Percentiles rank a stretch among this genome's conserved stretches.
phyloP scores from a whole-genome alignment of 2,797 vertebrate species.

The Mormyrus hasselquistii region DNA sequence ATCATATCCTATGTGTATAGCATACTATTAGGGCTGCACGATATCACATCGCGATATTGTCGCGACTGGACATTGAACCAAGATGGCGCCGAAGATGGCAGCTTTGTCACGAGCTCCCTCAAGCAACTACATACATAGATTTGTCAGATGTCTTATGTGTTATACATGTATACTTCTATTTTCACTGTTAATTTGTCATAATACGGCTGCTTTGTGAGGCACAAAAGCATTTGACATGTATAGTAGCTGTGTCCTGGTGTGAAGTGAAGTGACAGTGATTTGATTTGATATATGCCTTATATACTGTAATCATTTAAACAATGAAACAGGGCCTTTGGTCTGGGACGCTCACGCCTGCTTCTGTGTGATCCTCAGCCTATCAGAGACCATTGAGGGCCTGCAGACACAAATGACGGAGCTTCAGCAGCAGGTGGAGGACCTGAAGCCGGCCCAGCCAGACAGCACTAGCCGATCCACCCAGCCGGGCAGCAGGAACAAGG shows the following conservation, averaged over 20 bases:
- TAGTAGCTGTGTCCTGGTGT: neutral
- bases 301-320: neutral
- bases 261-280: neutral
- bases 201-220: neutral
- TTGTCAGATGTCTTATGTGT: neutral
- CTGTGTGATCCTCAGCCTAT: slow-evolving; percentile 61
- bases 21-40: neutral
- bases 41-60: neutral
- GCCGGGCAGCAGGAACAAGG: slow-evolving; percentile 24
- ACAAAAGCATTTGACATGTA: neutral
- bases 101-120: neutral
- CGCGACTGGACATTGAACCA: neutral
- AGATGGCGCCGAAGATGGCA: neutral
- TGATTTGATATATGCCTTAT: neutral
- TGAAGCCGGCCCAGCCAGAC: slow-evolving; percentile 62
- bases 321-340: neutral
- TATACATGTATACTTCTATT: neutral
- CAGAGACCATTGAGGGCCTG: slow-evolving; percentile 80
- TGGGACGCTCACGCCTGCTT: neutral
- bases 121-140: neutral
- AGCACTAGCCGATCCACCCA: slow-evolving; percentile 42
- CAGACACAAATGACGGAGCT: slow-evolving; percentile 80
- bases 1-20: neutral
- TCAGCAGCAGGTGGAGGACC: slow-evolving; percentile 77
- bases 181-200: neutral